phyloP scores from a whole-genome alignment of 2,113 vertebrate genomes.

The Tachuris rubrigastra region DNA sequence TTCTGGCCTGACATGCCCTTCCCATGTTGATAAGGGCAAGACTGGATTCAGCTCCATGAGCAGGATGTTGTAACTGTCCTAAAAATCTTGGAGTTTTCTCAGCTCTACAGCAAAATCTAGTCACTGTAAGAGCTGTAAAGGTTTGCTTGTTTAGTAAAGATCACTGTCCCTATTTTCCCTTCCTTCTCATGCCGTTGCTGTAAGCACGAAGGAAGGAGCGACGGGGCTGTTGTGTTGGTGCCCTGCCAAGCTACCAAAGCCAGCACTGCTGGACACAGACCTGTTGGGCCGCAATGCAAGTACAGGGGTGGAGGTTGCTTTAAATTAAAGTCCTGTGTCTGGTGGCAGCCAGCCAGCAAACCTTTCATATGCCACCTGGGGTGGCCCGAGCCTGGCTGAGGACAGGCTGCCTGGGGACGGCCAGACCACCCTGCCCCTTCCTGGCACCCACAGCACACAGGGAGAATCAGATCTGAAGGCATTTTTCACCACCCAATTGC shows the following conservation, averaged over 20 bases:
- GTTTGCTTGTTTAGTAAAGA: neutral
- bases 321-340: neutral
- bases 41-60: neutral
- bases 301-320: neutral
- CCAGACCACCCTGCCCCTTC: neutral
- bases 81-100: neutral
- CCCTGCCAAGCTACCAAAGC: neutral
- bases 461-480: neutral
- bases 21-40: neutral
- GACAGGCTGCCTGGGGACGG: accelerated
- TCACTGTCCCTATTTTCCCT: accelerated
- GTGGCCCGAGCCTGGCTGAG: neutral
- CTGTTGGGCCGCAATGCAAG: neutral
- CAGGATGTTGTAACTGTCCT: accelerated
- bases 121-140: neutral
- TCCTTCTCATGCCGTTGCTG: accelerated
- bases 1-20: neutral
- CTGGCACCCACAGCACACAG: accelerated
- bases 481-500: neutral
- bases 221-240: neutral
- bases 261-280: accelerated
- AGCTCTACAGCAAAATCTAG: neutral
- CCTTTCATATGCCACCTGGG: accelerated
- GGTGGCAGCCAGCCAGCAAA: neutral
- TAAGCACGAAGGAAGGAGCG: accelerated